Conservation (phyloP, 2,888 invertebrate genomes). For the Osmoderma eremita region DNA sequence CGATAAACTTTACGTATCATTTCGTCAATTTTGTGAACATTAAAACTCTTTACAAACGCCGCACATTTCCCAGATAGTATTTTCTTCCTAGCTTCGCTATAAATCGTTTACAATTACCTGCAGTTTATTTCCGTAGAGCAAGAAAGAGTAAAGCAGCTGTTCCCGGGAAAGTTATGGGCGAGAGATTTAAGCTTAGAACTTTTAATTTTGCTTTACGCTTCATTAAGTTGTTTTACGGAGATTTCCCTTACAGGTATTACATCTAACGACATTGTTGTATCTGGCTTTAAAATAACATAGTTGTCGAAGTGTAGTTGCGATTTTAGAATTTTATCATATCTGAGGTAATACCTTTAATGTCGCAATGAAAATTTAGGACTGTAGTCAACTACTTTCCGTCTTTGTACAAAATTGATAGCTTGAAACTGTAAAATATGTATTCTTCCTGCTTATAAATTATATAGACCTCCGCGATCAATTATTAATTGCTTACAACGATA, state of each 20-base stretch:
- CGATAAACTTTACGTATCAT: no score
- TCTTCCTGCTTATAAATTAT: background rate
- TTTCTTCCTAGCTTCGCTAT: background rate
- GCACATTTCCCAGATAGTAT: background rate
- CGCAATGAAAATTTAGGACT: no score
- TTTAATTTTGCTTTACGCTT: no score
- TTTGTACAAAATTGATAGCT: background rate
- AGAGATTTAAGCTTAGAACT: no score
- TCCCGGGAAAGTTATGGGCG: background rate
- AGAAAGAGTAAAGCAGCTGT: background rate
- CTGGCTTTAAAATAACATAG: no score
- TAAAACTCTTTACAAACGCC: background rate
- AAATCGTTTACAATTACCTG: background rate
- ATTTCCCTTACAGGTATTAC: no score
- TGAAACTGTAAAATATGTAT: background rate
- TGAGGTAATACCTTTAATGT: no score
- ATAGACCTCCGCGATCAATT: background rate
- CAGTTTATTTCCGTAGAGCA: background rate
- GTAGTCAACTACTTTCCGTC: no score
- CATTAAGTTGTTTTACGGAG: no score
- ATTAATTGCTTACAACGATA: slow-evolving; percentile 4
- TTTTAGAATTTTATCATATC: no score
- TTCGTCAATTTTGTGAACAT: background rate
- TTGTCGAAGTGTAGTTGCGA: no score
- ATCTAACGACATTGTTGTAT: no score